These are phyloP conservation scores for Crossaster papposus DNA, from an alignment of 53 echinoderm and acorn worm species.

Conservation along the genomic window DNA sequence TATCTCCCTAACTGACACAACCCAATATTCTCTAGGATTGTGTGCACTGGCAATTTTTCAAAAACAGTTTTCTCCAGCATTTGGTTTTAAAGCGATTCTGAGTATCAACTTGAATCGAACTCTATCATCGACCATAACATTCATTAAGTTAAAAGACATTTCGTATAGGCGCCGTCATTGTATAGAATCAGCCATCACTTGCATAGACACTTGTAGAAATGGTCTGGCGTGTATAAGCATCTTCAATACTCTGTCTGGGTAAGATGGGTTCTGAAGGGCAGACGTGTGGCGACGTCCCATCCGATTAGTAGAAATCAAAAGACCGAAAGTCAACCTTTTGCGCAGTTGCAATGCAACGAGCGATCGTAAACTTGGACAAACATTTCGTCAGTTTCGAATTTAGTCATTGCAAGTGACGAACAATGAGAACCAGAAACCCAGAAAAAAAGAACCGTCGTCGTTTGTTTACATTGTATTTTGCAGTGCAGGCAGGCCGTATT, in stretches of 20 bases:
- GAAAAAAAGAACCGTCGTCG: not conserved
- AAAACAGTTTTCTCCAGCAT: not conserved
- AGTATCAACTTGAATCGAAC: not conserved
- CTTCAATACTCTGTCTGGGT: not conserved
- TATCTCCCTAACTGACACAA: not conserved
- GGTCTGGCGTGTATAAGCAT: not conserved
- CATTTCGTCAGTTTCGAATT: not conserved
- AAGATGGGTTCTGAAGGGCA: not conserved
- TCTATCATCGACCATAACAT: slow-evolving; percentile 17
- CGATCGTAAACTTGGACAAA: not conserved
- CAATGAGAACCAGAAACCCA: not conserved
- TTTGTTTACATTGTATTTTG: not conserved
- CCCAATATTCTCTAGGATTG: not conserved
- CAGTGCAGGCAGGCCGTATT: not conserved
- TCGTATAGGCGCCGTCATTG: not conserved
- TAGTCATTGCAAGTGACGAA: not conserved
- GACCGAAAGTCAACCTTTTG: not conserved
- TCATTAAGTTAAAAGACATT: slow-evolving; percentile 16
- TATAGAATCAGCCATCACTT: not conserved
- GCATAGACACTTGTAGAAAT: not conserved
- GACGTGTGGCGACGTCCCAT: not conserved
- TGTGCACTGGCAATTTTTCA: not conserved
- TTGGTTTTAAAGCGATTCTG: not conserved
- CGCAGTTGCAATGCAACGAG: not conserved
- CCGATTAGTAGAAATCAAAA: not conserved